Percentiles rank a stretch among this genome's conserved stretches.
Evolutionary conservation across 2,113 vertebrate genomes (phyloP).

Genomic region (Corythornis vintsioides): DNA sequence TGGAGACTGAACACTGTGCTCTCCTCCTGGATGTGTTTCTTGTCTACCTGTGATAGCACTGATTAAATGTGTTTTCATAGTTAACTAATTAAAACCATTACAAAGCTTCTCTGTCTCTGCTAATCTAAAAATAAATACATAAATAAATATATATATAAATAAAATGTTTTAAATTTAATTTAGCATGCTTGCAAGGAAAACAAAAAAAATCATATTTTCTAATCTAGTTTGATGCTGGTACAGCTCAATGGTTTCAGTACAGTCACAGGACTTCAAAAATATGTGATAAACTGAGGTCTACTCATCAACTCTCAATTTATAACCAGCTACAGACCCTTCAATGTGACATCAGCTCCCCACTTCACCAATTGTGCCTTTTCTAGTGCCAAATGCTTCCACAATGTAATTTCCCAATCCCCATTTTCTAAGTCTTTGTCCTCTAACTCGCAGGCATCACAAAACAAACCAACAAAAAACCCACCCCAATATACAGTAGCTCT

Average conservation of each 20-base stretch:
- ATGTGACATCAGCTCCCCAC: background rate
- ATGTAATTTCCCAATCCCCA: background rate
- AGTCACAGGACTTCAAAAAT: background rate
- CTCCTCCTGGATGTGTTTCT: background rate
- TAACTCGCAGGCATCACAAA: background rate
- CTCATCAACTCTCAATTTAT: background rate
- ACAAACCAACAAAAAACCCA: background rate
- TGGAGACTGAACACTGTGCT: slow-evolving; percentile 1
- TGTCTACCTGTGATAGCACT: background rate
- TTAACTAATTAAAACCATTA: background rate
- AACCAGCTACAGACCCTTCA: background rate
- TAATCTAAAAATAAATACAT: background rate
- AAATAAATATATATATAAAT: background rate
- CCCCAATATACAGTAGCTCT: background rate
- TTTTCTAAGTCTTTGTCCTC: background rate
- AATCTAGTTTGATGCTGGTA: background rate
- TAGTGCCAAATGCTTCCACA: background rate
- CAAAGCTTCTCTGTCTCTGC: background rate
- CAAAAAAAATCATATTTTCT: background rate
- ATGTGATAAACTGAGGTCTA: background rate
- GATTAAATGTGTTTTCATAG: background rate
- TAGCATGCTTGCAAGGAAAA: background rate
- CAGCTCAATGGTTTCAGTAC: background rate
- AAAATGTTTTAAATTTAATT: background rate
- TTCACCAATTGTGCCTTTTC: background rate